These are phyloP conservation scores for Alouatta palliata DNA, from an alignment of 2,113 vertebrate genomes.

Conservation along the genomic window DNA sequence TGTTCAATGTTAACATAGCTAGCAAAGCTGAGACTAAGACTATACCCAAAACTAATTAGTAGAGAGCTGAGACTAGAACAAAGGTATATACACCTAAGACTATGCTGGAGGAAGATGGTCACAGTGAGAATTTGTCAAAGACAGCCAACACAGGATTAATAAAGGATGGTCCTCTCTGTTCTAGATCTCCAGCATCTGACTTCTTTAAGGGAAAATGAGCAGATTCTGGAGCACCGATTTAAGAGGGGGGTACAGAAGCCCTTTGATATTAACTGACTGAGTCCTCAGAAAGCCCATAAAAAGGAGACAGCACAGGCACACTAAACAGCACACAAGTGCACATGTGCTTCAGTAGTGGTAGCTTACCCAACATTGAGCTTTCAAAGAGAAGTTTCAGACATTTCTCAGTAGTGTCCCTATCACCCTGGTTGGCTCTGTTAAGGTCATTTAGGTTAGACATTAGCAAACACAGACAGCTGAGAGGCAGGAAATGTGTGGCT, in stretches of 20 bases:
- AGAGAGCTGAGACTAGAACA: background rate
- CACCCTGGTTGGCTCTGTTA: background rate
- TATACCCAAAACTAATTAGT: background rate
- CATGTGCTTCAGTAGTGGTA: fast-evolving
- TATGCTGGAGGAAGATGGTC: background rate
- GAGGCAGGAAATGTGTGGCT: background rate
- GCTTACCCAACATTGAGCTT: background rate
- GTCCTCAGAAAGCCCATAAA: background rate
- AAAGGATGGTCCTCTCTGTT: background rate
- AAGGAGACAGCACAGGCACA: background rate
- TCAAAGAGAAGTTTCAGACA: background rate
- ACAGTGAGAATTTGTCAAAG: background rate
- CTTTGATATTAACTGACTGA: background rate
- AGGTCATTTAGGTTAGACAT: background rate
- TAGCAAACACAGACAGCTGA: background rate
- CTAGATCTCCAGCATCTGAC: background rate
- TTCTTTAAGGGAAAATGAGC: background rate
- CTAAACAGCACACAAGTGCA: background rate
- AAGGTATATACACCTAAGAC: background rate
- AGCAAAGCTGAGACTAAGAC: background rate
- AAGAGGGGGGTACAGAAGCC: background rate
- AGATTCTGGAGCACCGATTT: background rate
- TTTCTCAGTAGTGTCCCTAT: background rate
- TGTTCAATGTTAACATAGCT: background rate
- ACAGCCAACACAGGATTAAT: background rate